Conservation (phyloP, 2,113 vertebrate species). For the Agelaius tricolor region DNA sequence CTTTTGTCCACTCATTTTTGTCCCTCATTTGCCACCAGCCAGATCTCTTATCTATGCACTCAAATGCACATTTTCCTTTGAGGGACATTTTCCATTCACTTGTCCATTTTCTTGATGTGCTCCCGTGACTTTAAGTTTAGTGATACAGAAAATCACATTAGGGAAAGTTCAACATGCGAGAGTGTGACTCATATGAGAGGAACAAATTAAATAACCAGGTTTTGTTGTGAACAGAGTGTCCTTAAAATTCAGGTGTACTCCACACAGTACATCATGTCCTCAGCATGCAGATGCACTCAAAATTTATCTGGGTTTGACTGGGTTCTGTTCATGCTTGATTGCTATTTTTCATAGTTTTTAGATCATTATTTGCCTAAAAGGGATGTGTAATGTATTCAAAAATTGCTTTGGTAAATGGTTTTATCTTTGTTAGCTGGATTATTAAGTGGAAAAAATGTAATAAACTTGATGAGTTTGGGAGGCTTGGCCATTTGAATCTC, state of each 20-base stretch:
- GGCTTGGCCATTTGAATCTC: constrained; percentile 26
- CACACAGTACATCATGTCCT: neutral
- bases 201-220: neutral
- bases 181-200: neutral
- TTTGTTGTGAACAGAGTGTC: neutral
- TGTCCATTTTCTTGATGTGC: neutral
- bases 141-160: neutral
- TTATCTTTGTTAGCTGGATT: constrained; percentile 53
- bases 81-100: neutral
- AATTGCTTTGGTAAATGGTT: constrained; percentile 36
- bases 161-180: neutral
- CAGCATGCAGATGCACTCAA: neutral
- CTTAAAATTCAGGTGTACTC: neutral
- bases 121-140: neutral
- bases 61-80: neutral
- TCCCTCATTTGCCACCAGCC: neutral
- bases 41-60: neutral
- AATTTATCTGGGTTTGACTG: neutral
- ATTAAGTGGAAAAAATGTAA: constrained; percentile 48
- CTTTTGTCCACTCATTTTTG: neutral
- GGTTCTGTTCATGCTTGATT: neutral
- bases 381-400: constrained; percentile 8
- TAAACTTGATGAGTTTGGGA: constrained; percentile 50
- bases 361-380: constrained; percentile 7
- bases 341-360: neutral